Evolutionary conservation across 1,140 invertebrate genomes (phyloP), one percentile per base, ranked within the genome.

Genomic region (Nasonia vitripennis): DNA sequence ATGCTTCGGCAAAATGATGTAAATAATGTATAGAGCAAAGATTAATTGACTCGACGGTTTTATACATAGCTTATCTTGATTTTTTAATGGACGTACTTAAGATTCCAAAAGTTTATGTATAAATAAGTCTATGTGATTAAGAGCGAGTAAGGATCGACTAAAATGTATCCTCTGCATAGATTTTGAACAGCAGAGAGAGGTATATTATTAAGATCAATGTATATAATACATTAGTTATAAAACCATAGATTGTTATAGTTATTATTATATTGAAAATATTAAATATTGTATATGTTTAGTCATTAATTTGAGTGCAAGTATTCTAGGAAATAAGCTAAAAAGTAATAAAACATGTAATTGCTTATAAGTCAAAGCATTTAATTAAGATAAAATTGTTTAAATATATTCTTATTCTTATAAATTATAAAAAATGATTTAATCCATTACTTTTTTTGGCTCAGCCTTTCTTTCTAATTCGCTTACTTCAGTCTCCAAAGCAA

Each of bases 201-300:
- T 81, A 68, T 77, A 78, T 37, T 37, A 9, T 88, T 89, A 89
- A 88, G 87, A 86, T 88, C 89, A 89, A 89, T 93, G 91, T 92
- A 92, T 91, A 92, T 93, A 92, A 87, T 89, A 90, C 87, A 89
- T 88, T 85, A 91, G 81, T 91, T 89, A 87, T 87, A 90, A 90
- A 89, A 87, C 88, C 89, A 89, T 89, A 87, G 82, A 90, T 90
- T 91, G 90, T 92, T 92, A 91, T 86, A 88, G 41, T 83, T 81
- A 86, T 83, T 81, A 86, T 75, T 73, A 83, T 85, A 85, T 87
- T 81, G 78, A 85, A 85, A 81, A 89, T 89, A 88, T 67, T 86
- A 86, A 83, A 90, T 89, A 91, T 89, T 86, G 89, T 90, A 86
- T 91, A 90, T 89, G 88, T 89, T 89, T 92, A 93, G 89, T 90